Conservation (phyloP, 2,888 invertebrate species). For the Euzophera pinguis region DNA sequence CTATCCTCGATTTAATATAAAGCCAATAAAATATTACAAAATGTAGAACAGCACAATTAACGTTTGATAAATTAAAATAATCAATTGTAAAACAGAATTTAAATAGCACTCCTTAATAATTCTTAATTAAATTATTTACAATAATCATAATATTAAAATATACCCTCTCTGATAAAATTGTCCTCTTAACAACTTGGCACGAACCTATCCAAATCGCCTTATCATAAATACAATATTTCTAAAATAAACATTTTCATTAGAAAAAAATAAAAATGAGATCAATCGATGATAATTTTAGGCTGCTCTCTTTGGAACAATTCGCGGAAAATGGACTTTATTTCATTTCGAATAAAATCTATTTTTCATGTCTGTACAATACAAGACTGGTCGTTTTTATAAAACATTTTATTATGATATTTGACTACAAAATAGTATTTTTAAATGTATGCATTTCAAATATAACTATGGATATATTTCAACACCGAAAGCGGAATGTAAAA, state of each 20-base stretch:
- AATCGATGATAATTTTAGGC: conserved; percentile 77
- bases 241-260: conserved; percentile 72
- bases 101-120: conserved; percentile 40
- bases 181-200: conserved; percentile 68
- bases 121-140: conserved; percentile 53
- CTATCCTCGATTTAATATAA: too few relatives aligned
- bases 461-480: conserved; percentile 44
- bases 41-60: not conserved
- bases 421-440: conserved; percentile 23
- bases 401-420: conserved; percentile 16
- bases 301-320: conserved; percentile 79
- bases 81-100: conserved; percentile 33
- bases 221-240: conserved; percentile 43
- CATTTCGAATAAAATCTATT: conserved; percentile 33
- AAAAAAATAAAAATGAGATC: conserved; percentile 76
- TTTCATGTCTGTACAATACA: conserved; percentile 27
- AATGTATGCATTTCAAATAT: conserved; percentile 25
- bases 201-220: conserved; percentile 40
- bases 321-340: conserved; percentile 49
- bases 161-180: conserved; percentile 54
- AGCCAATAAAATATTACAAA: too few relatives aligned
- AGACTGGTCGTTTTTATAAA: conserved; percentile 45
- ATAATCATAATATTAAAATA: conserved; percentile 54
- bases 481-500: conserved; percentile 68
- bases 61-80: conserved; percentile 19